phyloP scores from a whole-genome alignment of 2,113 vertebrate genomes.

The Percina caprodes region DNA sequence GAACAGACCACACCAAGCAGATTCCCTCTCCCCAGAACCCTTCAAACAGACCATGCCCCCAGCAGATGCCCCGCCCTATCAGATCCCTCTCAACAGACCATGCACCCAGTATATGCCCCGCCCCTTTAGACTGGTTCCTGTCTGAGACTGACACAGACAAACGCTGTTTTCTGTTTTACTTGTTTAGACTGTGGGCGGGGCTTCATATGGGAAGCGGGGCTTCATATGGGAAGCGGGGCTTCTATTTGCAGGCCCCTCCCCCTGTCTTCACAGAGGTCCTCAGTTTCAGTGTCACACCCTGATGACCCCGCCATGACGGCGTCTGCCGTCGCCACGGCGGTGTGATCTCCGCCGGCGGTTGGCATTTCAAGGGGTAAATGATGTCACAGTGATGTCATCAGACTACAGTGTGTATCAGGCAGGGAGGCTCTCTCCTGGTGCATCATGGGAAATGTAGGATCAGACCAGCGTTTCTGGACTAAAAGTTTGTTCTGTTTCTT shows the following conservation, averaged over 20 bases:
- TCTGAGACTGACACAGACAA: conserved; percentile 25
- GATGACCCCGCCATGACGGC: too few species aligned
- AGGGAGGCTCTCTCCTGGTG: background rate
- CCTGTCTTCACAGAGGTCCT: conserved; percentile 4
- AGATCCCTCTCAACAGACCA: conserved; percentile 12
- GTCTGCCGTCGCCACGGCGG: too few species aligned
- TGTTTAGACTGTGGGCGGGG: conserved; percentile 9
- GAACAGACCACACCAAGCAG: conserved; percentile 32
- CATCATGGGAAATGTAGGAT: conserved; percentile 24
- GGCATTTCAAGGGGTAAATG: background rate
- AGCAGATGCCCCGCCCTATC: background rate
- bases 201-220: conserved; percentile 9
- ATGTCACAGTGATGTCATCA: conserved; percentile 11
- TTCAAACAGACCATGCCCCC: conserved; percentile 35
- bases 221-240: conserved; percentile 1
- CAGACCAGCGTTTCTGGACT: too few species aligned
- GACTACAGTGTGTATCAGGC: background rate
- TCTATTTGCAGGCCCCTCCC: background rate
- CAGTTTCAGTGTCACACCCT: background rate
- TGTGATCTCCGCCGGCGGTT: too few species aligned
- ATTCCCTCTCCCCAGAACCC: background rate
- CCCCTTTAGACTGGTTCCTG: conserved; percentile 3
- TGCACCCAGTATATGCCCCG: conserved; percentile 21
- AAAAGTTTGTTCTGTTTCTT: background rate
- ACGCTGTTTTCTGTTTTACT: conserved; percentile 20